Evolutionary conservation across 2,888 invertebrate genomes (phyloP).

Genomic region (Chaetogeoica ovagalla): DNA sequence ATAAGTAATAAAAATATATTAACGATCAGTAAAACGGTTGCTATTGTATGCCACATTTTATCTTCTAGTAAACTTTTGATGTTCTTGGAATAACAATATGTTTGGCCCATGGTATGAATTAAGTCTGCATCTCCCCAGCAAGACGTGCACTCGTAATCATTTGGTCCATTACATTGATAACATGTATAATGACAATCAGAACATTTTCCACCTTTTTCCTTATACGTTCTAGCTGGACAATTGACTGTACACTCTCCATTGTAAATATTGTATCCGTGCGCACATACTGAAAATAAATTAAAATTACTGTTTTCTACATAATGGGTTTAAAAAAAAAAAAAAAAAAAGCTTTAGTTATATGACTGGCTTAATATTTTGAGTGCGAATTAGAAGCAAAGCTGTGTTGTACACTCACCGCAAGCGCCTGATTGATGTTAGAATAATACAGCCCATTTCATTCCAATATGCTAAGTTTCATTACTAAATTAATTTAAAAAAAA

Average conservation of each 20-base stretch:
- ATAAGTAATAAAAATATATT: slow-evolving; percentile 44
- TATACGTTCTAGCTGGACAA: slow-evolving; percentile 62
- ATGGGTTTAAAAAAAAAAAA: not conserved
- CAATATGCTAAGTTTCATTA: slow-evolving; percentile 25
- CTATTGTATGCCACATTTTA: slow-evolving; percentile 61
- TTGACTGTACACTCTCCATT: slow-evolving; percentile 66
- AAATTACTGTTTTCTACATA: slow-evolving; percentile 55
- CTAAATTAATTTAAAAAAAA: slow-evolving; percentile 10
- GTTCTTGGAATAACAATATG: slow-evolving; percentile 63
- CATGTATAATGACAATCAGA: slow-evolving; percentile 77
- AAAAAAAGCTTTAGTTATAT: slow-evolving; percentile 6
- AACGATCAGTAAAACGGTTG: slow-evolving; percentile 12
- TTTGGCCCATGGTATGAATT: slow-evolving; percentile 55
- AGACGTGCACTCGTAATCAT: slow-evolving; percentile 70
- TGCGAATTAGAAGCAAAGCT: slow-evolving; percentile 50
- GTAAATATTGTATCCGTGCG: slow-evolving; percentile 66
- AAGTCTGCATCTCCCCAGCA: slow-evolving; percentile 67
- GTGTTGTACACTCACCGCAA: slow-evolving; percentile 50
- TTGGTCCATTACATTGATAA: slow-evolving; percentile 69
- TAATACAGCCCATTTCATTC: slow-evolving; percentile 38
- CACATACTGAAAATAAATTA: slow-evolving; percentile 69
- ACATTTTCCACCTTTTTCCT: slow-evolving; percentile 60
- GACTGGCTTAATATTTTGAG: slow-evolving; percentile 6
- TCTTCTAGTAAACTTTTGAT: slow-evolving; percentile 61
- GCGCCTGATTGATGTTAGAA: slow-evolving; percentile 45